phyloP scores from a whole-genome alignment of 1,140 invertebrate genomes.

The Whitmania pigra region DNA sequence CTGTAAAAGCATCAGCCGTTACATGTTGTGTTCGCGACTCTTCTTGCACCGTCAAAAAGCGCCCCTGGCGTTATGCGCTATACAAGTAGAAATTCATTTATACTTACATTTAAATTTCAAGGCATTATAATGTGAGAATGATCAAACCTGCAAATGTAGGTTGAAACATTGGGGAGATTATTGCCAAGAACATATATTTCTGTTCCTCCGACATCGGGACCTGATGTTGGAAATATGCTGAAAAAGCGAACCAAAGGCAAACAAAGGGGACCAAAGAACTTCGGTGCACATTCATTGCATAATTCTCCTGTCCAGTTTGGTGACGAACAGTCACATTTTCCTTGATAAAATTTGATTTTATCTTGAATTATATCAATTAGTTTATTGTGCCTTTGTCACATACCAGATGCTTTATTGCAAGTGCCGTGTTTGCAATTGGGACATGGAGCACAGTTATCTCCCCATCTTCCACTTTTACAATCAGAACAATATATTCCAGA shows the following conservation, averaged over 20 bases:
- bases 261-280: constrained; percentile 28
- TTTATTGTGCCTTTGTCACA: neutral
- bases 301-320: constrained; percentile 28
- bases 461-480: constrained; percentile 26
- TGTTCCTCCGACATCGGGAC: constrained; percentile 26
- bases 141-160: constrained; percentile 20
- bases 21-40: too few relatives aligned
- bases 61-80: too few relatives aligned
- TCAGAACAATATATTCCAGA: constrained; percentile 25
- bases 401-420: constrained; percentile 23
- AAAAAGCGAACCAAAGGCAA: constrained; percentile 26
- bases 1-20: too few relatives aligned
- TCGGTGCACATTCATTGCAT: constrained; percentile 28
- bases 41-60: too few relatives aligned
- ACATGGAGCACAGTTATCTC: constrained; percentile 26
- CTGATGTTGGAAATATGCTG: constrained; percentile 25
- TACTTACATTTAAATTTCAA: too few relatives aligned
- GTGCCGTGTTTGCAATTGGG: constrained; percentile 23
- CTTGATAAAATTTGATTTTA: constrained; percentile 17
- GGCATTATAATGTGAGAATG: too few relatives aligned
- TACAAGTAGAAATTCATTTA: too few relatives aligned
- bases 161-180: constrained; percentile 27
- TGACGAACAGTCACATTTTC: constrained; percentile 25
- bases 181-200: constrained; percentile 28
- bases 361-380: neutral